These are phyloP conservation scores for Netelia melanura DNA, from an alignment of 2,888 invertebrate genomes.

Conservation along the genomic window DNA sequence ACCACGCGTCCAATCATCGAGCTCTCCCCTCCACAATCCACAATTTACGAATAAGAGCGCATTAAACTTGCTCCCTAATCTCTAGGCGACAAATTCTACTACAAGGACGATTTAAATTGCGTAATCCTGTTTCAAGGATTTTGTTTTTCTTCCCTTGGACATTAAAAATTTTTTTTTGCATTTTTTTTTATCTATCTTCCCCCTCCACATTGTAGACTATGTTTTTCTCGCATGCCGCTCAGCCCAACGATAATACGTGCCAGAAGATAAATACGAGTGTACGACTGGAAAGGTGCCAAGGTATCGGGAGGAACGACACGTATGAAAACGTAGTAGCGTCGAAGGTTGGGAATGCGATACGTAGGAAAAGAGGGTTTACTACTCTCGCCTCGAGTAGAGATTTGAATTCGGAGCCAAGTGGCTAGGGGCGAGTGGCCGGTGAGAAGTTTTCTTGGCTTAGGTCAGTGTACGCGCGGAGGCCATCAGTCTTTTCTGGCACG, in stretches of 20 bases:
- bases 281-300: constrained; percentile 46
- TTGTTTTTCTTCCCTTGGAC: too few relatives aligned
- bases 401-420: constrained; percentile 53
- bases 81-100: not conserved
- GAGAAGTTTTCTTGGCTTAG: constrained; percentile 39
- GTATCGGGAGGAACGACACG: constrained; percentile 26
- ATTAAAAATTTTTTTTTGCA: too few relatives aligned
- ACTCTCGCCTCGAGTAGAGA: constrained; percentile 16
- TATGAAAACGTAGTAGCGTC: not conserved
- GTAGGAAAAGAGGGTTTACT: constrained; percentile 13
- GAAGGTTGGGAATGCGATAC: not conserved
- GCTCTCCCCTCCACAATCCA: constrained; percentile 1
- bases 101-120: not conserved
- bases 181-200: too few relatives aligned
- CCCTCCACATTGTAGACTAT: not conserved
- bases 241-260: constrained; percentile 19
- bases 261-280: constrained; percentile 4
- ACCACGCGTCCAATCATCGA: too few relatives aligned
- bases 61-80: not conserved
- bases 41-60: constrained; percentile 1
- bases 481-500: constrained; percentile 45
- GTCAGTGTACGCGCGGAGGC: constrained; percentile 60
- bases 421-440: not conserved
- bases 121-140: not conserved
- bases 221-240: not conserved